phyloP scores from a whole-genome alignment of 2,113 vertebrate species.

The Daphoenositta chrysoptera region DNA sequence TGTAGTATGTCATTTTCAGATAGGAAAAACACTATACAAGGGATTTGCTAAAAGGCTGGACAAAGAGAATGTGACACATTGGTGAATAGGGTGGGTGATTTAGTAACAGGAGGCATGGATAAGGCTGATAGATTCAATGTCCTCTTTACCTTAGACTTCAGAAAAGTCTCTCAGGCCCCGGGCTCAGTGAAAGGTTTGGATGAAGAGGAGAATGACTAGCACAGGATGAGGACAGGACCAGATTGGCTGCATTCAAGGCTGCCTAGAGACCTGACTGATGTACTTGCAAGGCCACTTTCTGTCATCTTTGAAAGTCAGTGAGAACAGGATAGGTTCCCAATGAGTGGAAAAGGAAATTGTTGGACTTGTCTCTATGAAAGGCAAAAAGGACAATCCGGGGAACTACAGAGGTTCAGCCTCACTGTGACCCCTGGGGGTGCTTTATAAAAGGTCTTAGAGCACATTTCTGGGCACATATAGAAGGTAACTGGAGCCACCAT shows the following conservation, averaged over 20 bases:
- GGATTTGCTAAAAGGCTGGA: neutral
- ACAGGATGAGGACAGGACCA: neutral
- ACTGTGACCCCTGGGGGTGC: neutral
- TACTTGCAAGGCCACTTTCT: neutral
- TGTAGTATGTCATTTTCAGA: neutral
- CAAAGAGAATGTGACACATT: neutral
- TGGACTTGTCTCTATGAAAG: neutral
- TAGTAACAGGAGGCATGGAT: neutral
- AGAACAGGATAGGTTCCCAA: neutral
- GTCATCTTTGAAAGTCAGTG: neutral
- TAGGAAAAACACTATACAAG: neutral
- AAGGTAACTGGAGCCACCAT: neutral
- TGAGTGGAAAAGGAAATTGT: neutral
- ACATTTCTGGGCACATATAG: neutral
- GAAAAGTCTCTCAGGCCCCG: neutral
- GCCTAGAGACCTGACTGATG: neutral
- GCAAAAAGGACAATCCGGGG: neutral
- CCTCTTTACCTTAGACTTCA: neutral
- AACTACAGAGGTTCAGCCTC: neutral
- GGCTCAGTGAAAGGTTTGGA: neutral
- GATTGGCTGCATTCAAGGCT: neutral
- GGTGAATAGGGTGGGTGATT: neutral
- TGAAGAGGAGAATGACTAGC: neutral
- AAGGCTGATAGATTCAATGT: neutral
- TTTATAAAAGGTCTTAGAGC: neutral